These are phyloP conservation scores for Pseudococcus jackbeardsleyi DNA, from an alignment of 2,888 invertebrate species.

Conservation along the genomic window DNA sequence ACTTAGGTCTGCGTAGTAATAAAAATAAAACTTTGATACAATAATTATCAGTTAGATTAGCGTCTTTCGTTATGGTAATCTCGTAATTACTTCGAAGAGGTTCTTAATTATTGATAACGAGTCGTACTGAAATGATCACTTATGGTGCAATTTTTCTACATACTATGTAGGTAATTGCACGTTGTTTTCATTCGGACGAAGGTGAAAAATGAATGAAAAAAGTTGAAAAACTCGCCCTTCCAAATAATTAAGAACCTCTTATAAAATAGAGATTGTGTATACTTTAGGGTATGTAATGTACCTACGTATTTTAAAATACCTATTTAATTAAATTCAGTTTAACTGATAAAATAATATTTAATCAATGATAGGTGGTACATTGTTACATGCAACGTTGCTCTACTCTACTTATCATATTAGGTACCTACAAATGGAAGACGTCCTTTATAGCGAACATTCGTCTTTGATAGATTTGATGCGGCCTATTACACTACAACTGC, in stretches of 20 bases:
- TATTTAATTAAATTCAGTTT: neutral
- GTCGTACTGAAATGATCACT: neutral
- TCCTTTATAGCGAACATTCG: neutral
- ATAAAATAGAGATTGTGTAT: neutral
- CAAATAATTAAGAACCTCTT: neutral
- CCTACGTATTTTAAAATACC: neutral
- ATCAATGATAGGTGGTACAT: neutral
- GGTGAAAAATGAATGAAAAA: neutral
- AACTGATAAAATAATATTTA: neutral
- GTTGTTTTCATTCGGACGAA: neutral
- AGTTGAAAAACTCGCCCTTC: neutral
- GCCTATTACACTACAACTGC: neutral
- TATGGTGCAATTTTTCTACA: too few relatives aligned
- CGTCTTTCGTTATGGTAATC: neutral
- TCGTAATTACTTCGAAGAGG: neutral
- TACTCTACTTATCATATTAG: neutral
- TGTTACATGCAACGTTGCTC: neutral
- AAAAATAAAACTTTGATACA: neutral
- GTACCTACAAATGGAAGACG: neutral
- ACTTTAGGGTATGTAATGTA: neutral
- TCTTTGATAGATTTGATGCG: neutral
- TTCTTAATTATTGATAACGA: constrained; percentile 10
- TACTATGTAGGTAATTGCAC: neutral
- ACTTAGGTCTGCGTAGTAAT: neutral
- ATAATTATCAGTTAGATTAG: neutral